These are phyloP conservation scores for Synergus japonicus DNA, from an alignment of 2,888 invertebrate species.

Conservation along the genomic window DNA sequence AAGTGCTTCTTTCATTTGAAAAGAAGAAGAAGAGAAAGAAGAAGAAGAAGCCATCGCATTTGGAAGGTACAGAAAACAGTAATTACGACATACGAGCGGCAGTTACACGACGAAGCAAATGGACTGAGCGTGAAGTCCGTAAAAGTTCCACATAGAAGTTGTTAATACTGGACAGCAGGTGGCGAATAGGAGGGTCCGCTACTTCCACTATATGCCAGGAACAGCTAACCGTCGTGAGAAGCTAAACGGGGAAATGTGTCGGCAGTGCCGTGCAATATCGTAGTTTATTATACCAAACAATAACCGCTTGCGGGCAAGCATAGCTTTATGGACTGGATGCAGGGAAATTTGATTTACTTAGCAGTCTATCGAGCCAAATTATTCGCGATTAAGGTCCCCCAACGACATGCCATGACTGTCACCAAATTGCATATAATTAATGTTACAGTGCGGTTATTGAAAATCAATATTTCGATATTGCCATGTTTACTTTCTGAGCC, in stretches of 20 bases:
- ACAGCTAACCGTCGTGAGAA: conserved; percentile 13
- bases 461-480: conserved; percentile 21
- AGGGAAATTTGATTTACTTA: conserved; percentile 58
- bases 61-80: conserved; percentile 7
- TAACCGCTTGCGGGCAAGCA: conserved; percentile 45
- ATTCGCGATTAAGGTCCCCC: conserved; percentile 57
- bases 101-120: conserved; percentile 18
- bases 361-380: conserved; percentile 54
- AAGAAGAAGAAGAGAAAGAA: not conserved
- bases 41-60: conserved; percentile 6
- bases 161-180: conserved; percentile 30
- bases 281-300: conserved; percentile 31
- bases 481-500: not conserved
- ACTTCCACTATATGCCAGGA: not conserved
- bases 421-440: conserved; percentile 41
- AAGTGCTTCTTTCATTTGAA: not conserved
- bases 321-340: conserved; percentile 56
- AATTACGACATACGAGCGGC: not conserved
- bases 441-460: conserved; percentile 27
- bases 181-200: conserved; percentile 7
- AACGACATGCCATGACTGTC: conserved; percentile 53
- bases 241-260: conserved; percentile 18
- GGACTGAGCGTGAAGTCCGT: conserved; percentile 13
- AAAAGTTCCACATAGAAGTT: conserved; percentile 14
- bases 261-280: conserved; percentile 14